Base-by-base conservation (phyloP, 1,140 invertebrate species). In the Drosophila ironensis region DNA sequence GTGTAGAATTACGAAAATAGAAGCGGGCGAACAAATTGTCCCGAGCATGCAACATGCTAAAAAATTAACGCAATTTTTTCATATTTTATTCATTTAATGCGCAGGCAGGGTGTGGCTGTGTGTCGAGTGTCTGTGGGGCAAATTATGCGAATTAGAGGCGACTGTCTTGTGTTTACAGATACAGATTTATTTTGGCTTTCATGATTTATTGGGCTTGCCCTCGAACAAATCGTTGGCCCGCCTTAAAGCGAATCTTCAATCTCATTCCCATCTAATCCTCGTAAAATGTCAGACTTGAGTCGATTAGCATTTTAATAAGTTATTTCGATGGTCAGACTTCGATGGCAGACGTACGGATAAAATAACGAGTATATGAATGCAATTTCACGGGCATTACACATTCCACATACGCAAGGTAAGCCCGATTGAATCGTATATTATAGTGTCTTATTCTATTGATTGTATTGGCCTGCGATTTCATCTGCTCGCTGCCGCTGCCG, bases 21-120 rank as follows among this genome's bases (percentile, higher is more conserved):
- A 24, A 52, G 14, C 37, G 25, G 33, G 14, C 4, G 14, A 28
- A 60, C 56, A 57, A 60, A 57, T 60, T 44, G 56, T 41, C 30
- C 61, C 71, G 59, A 37, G 28, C 71, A 72, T 68, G 67, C 41
- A 51, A 64, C 71, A 71, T 70, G 59, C 54, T 80, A 64, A 81
- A 81, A 81, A 75, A 81, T 81, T 67, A 72, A 81, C 76, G 67
- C 71, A 75, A 74, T 81, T 81, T 75, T 70, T 75, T 48, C 33
- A 56, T 51, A 27, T 73, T 61, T 63, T 54, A 40, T 63, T 63
- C 56, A 48, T 20, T 28, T 57, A 63, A 72, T 64, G 47, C 8
- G 59, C 12, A 27, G 38, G 57, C 24, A 50, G 60, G n/a, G n/a
- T n/a, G n/a, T 38, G 41, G 20, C 52, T 37, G 20, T 30, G 11